Conservation (phyloP, 2,797 vertebrate species). For the Neostethus bicornis region DNA sequence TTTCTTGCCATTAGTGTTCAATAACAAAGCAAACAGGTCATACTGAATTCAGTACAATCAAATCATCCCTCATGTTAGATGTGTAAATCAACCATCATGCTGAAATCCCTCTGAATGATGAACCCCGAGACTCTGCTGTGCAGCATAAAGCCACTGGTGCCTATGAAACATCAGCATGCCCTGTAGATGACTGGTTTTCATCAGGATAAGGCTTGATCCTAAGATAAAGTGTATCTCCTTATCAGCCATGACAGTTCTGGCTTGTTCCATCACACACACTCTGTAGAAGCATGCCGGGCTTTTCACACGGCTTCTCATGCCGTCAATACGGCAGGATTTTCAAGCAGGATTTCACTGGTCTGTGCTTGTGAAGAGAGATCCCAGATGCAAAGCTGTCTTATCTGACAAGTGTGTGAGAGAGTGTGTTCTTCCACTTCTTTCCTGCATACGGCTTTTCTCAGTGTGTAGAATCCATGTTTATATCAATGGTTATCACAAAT, state of each 20-base stretch:
- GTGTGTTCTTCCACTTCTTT: slow-evolving; percentile 4
- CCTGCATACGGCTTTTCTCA: slow-evolving; percentile 13
- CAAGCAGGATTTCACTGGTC: slow-evolving; percentile 64
- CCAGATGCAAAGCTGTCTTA: slow-evolving; percentile 68
- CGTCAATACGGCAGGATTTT: slow-evolving; percentile 65
- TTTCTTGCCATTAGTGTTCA: too few species aligned
- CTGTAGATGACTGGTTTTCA: slow-evolving; percentile 60
- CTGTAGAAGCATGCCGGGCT: slow-evolving; percentile 25
- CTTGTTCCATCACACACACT: slow-evolving; percentile 66
- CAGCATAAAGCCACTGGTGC: slow-evolving; percentile 29
- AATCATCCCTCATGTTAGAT: slow-evolving; percentile 26
- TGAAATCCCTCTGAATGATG: slow-evolving; percentile 30
- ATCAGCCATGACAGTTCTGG: slow-evolving; percentile 66
- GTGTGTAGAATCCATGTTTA: slow-evolving; percentile 17
- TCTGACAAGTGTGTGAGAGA: slow-evolving; percentile 54
- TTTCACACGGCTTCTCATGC: slow-evolving; percentile 62
- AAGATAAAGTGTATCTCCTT: slow-evolving; percentile 69
- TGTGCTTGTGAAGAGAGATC: slow-evolving; percentile 64
- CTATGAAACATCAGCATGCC: slow-evolving; percentile 51
- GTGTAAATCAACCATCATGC: slow-evolving; percentile 40
- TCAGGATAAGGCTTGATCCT: slow-evolving; percentile 63
- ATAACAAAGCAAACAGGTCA: not conserved
- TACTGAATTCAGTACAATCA: slow-evolving; percentile 4
- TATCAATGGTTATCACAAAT: slow-evolving; percentile 57
- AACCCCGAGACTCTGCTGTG: slow-evolving; percentile 26